phyloP scores from a whole-genome alignment of 2,113 vertebrate genomes.

The Mionectes macconnelli region DNA sequence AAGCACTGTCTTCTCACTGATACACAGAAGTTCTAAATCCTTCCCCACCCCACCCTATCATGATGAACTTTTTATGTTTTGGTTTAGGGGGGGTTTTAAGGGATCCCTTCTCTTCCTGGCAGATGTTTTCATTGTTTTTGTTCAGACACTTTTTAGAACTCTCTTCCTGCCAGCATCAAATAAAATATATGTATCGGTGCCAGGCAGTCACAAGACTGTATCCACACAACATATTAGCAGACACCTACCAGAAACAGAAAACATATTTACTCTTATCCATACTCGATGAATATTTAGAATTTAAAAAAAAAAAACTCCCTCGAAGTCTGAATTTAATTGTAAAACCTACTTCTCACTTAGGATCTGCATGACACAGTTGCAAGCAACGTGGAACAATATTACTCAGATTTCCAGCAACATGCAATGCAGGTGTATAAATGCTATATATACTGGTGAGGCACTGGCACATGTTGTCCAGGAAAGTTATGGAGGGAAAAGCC shows the following conservation, averaged over 20 bases:
- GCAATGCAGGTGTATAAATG: not conserved
- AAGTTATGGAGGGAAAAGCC: no score
- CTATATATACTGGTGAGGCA: not conserved
- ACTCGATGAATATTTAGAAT: not conserved
- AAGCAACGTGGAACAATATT: not conserved
- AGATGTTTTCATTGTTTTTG: not conserved
- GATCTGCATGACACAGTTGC: fast-evolving
- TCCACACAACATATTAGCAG: not conserved
- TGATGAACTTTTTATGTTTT: not conserved
- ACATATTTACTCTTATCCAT: not conserved
- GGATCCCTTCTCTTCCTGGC: not conserved
- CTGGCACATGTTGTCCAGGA: fast-evolving
- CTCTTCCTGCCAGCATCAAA: not conserved
- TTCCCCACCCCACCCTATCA: not conserved
- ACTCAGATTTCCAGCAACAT: not conserved
- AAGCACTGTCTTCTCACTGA: not conserved
- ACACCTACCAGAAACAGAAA: not conserved
- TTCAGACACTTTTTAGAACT: not conserved
- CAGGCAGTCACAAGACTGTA: fast-evolving
- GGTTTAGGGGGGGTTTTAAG: not conserved
- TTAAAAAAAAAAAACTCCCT: not conserved
- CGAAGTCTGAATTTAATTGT: not conserved
- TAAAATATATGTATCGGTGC: not conserved
- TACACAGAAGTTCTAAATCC: not conserved
- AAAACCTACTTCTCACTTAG: not conserved